These are phyloP conservation scores for Galleria mellonella DNA, from an alignment of 1,140 invertebrate genomes.

Conservation along the genomic window DNA sequence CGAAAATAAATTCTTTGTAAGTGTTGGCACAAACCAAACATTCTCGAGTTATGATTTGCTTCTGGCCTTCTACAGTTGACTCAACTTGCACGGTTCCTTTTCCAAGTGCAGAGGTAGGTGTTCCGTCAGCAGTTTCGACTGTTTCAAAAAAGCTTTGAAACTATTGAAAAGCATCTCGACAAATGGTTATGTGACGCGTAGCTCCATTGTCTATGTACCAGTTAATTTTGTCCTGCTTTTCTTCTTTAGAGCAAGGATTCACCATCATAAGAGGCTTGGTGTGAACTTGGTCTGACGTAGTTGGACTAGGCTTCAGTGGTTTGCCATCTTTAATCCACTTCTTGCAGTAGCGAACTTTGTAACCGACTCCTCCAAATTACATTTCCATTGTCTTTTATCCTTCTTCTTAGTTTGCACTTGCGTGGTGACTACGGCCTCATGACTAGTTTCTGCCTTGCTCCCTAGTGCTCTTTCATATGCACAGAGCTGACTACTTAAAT, in stretches of 20 bases:
- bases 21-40: slow-evolving; percentile 5
- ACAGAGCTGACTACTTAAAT: slow-evolving; percentile 12
- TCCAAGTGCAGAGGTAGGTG: background rate
- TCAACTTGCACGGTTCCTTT: background rate
- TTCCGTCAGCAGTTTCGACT: background rate
- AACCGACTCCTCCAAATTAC: slow-evolving; percentile 8
- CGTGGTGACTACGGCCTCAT: background rate
- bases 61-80: background rate
- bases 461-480: slow-evolving; percentile 10
- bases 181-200: background rate
- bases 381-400: slow-evolving; percentile 6
- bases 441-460: background rate
- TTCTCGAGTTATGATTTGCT: background rate
- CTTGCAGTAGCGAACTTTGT: slow-evolving; percentile 11
- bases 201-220: slow-evolving; percentile 5
- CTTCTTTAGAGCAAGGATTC: too few relatives aligned
- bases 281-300: too few relatives aligned
- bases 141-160: background rate
- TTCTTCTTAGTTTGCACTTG: slow-evolving; percentile 2
- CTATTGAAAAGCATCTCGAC: background rate
- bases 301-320: too few relatives aligned
- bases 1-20: slow-evolving; percentile 15
- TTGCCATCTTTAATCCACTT: slow-evolving; percentile 13
- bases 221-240: background rate
- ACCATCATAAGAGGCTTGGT: too few relatives aligned